These are phyloP conservation scores for Bergia sp. DNA, from an alignment of 92 coral and sea anemone genomes.

Conservation along the genomic window DNA sequence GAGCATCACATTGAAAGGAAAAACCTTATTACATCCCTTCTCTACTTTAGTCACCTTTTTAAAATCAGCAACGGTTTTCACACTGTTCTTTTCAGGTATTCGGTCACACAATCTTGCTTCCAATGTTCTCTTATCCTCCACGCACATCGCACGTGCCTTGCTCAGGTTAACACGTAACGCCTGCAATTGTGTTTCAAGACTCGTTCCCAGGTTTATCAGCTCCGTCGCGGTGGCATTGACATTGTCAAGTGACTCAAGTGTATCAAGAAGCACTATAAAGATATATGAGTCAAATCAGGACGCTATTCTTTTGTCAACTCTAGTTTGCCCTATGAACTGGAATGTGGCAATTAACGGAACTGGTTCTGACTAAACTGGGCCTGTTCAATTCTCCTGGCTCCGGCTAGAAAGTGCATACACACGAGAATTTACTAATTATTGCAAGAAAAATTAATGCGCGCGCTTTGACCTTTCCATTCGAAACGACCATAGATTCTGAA, in stretches of 20 bases:
- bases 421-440: too few relatives aligned
- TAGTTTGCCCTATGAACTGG: too few relatives aligned
- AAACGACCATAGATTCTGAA: too few relatives aligned
- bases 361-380: too few relatives aligned
- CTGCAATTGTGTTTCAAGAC: slow-evolving; percentile 60
- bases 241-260: slow-evolving; percentile 59
- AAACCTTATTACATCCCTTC: too few relatives aligned
- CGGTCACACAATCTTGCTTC: slow-evolving; percentile 68
- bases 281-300: neutral
- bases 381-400: too few relatives aligned
- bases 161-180: slow-evolving; percentile 67
- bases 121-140: slow-evolving; percentile 46
- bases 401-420: too few relatives aligned
- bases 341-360: too few relatives aligned
- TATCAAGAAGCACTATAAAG: slow-evolving; percentile 54
- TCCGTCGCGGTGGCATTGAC: slow-evolving; percentile 67
- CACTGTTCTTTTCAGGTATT: slow-evolving; percentile 59
- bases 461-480: too few relatives aligned
- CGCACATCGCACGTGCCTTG: slow-evolving; percentile 62
- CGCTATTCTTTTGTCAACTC: too few relatives aligned
- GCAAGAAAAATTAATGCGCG: too few relatives aligned
- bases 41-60: slow-evolving; percentile 53
- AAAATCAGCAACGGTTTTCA: slow-evolving; percentile 71
- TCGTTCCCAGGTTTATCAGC: slow-evolving; percentile 59
- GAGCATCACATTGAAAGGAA: too few relatives aligned